These are phyloP conservation scores for Phalacrocorax pelagicus DNA, from an alignment of 2,113 vertebrate species.

Conservation along the genomic window DNA sequence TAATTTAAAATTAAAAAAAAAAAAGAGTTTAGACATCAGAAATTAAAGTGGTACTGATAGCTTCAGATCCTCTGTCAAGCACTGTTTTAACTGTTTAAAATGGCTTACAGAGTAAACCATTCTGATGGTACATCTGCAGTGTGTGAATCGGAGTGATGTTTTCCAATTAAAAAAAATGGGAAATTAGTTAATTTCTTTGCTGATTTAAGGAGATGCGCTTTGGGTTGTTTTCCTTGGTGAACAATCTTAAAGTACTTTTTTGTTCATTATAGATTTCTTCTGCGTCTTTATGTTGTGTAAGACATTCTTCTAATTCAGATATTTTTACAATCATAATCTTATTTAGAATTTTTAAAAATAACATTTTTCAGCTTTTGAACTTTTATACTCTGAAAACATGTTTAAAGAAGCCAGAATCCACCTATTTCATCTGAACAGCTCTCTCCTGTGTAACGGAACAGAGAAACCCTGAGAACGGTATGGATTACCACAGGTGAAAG, in stretches of 20 bases:
- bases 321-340: slow-evolving; percentile 3
- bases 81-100: background rate
- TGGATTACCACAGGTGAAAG: background rate
- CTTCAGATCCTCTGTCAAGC: background rate
- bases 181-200: background rate
- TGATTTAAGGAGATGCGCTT: background rate
- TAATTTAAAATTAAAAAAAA: background rate
- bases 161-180: background rate
- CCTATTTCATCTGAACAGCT: background rate
- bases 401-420: background rate
- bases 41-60: background rate
- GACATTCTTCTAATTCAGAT: background rate
- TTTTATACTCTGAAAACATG: background rate
- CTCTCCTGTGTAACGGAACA: background rate
- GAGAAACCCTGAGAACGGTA: background rate
- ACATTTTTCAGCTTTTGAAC: background rate
- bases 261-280: slow-evolving; percentile 25
- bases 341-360: background rate
- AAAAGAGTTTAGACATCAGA: background rate
- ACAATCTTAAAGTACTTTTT: slow-evolving; percentile 1
- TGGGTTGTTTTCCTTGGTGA: background rate
- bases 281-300: background rate
- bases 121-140: background rate
- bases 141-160: background rate
- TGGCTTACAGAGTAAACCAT: background rate